These are phyloP conservation scores for Anoplophora glabripennis DNA, from an alignment of 1,140 invertebrate genomes.

Conservation along the genomic window DNA sequence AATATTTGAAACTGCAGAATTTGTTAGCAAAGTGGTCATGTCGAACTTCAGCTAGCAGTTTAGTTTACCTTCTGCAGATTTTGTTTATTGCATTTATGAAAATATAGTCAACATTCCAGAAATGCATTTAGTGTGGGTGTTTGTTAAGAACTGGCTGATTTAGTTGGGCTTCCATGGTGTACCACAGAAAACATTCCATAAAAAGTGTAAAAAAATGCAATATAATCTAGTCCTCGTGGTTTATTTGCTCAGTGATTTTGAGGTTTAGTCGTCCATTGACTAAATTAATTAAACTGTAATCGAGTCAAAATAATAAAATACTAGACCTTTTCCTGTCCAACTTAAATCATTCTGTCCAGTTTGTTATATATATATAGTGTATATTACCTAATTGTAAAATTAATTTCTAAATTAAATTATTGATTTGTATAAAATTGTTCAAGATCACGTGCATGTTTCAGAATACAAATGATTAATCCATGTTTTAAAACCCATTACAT, in stretches of 20 bases:
- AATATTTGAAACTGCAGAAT: too few relatives aligned
- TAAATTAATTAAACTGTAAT: conserved; percentile 29
- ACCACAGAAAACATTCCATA: conserved; percentile 27
- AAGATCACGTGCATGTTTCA: conserved; percentile 5
- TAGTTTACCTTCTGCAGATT: background rate
- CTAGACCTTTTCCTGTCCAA: conserved; percentile 42
- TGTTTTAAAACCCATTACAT: background rate
- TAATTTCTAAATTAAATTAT: conserved; percentile 7
- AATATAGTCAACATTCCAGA: too few relatives aligned
- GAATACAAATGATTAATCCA: background rate
- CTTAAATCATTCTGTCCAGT: conserved; percentile 39
- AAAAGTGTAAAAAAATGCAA: conserved; percentile 30
- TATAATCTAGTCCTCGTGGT: conserved; percentile 38
- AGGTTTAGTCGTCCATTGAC: conserved; percentile 40
- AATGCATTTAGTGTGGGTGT: too few relatives aligned
- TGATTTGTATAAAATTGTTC: conserved; percentile 4
- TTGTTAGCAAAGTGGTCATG: too few relatives aligned
- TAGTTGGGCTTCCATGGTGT: too few relatives aligned
- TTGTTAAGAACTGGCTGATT: too few relatives aligned
- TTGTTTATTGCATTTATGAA: background rate
- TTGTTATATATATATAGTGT: conserved; percentile 26
- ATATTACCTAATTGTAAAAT: conserved; percentile 10
- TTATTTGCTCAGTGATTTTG: conserved; percentile 38
- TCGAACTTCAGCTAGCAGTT: too few relatives aligned
- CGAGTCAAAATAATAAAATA: conserved; percentile 36